Evolutionary conservation across 2,113 vertebrate species (phyloP), one percentile per base, ranked within the genome.

Genomic region (Lepus americanus): DNA sequence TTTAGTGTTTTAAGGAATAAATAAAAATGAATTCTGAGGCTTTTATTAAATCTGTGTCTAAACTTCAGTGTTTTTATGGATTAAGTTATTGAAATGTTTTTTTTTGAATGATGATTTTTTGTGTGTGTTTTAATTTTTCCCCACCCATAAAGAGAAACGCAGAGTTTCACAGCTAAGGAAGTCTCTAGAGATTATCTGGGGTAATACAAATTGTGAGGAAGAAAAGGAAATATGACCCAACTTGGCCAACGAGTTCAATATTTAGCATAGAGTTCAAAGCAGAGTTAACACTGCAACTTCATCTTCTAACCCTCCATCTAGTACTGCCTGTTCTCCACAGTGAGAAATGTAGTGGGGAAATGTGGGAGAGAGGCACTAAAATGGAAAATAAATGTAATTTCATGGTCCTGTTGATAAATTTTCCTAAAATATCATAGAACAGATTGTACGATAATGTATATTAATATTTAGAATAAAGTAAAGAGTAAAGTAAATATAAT

Each of bases 91-190:
- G 31, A 70, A 83, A 72, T 77, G 14, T 4, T 73, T 63, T 90
- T 89, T 80, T 79, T 66, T 80, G 25, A n/a, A 82, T 23, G 84
- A 59, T 55, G 27, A 61, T 73, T 84, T 76, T 13, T 55, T 92
- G 79, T 31, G 63, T 59, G 14, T 61, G 13, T 73, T 25, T 70
- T 78, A 23, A 66, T 74, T 90, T 78, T 86, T 61, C 17, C 74
- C 20, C 14, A 31, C 2, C 69, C 49, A 9, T 11, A 36, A 61
- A 73, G 10, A 82, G 19, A n/a, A 77, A 39, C 11, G 44, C 0
- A 80, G 7, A 51, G 20, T 70, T 89, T 86, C 64, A 92, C 86
- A 67, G 44, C 10, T 92, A n/a, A 95, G n/a, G 67, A 87, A 49
- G 36, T 88, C 9, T 13, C 9, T 7, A 31, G 27, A 83, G 63